Conservation (phyloP, 2,797 vertebrate genomes). For the Muscicapa comitata region DNA sequence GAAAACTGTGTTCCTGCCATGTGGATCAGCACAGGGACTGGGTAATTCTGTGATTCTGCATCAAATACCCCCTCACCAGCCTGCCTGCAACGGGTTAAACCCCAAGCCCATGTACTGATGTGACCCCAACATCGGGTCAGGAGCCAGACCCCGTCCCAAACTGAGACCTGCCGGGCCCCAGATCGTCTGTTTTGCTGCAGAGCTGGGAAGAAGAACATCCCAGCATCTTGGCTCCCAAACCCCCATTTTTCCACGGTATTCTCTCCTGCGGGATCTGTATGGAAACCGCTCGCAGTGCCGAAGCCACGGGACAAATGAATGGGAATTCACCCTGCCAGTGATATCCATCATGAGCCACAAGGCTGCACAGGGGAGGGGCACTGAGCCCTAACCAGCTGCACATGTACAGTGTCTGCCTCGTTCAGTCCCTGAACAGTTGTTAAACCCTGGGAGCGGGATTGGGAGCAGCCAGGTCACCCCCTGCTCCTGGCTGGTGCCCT, state of each 20-base stretch:
- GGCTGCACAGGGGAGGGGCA: slow-evolving; percentile 10
- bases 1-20: background rate
- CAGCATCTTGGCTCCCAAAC: background rate
- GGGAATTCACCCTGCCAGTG: slow-evolving; percentile 26
- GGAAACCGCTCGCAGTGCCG: background rate
- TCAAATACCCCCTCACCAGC: background rate
- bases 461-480: background rate
- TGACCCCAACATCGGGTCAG: background rate
- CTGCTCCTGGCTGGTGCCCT: background rate
- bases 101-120: fast-evolving
- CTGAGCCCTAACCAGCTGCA: slow-evolving; percentile 51
- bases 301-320: slow-evolving; percentile 33
- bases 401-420: background rate
- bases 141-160: background rate
- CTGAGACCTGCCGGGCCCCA: background rate
- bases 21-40: background rate
- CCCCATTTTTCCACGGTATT: slow-evolving; percentile 8
- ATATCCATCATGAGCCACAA: slow-evolving; percentile 9
- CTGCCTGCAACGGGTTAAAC: background rate
- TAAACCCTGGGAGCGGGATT: background rate
- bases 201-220: background rate
- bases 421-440: background rate
- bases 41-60: background rate
- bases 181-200: background rate
- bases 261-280: background rate